Percentiles rank a stretch among this genome's conserved stretches.
Conservation (phyloP, 2,888 invertebrate genomes). For the Tupiocoris notatus region DNA sequence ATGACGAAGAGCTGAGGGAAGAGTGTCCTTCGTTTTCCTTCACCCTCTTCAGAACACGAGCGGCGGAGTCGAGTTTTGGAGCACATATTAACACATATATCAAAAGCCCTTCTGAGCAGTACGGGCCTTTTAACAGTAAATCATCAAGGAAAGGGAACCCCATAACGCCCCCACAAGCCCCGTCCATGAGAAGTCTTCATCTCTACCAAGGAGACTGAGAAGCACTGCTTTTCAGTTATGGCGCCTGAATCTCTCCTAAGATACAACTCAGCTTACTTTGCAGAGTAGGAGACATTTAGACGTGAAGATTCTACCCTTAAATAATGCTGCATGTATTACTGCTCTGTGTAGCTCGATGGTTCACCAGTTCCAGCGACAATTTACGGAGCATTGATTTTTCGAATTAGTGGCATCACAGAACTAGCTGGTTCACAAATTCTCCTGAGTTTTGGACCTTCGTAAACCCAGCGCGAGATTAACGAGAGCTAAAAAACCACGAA, state of each 20-base stretch:
- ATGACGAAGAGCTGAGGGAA: slow-evolving; percentile 38
- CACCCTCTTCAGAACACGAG: not conserved
- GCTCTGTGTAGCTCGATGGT: too few species aligned
- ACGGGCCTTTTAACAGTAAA: slow-evolving; percentile 37
- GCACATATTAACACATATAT: slow-evolving; percentile 45
- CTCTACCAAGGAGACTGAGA: not conserved
- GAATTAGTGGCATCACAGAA: too few species aligned
- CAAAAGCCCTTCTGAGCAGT: slow-evolving; percentile 34
- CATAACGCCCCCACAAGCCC: not conserved
- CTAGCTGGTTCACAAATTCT: too few species aligned
- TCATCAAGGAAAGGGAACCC: slow-evolving; percentile 30
- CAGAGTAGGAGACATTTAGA: not conserved
- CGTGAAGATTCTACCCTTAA: too few species aligned
- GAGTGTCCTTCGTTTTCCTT: slow-evolving; percentile 20
- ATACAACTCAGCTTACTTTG: not conserved
- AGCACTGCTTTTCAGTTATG: slow-evolving; percentile 34
- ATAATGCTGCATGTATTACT: too few species aligned
- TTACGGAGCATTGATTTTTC: too few species aligned
- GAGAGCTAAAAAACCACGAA: too few species aligned
- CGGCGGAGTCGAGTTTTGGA: slow-evolving; percentile 9
- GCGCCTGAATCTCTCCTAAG: slow-evolving; percentile 12
- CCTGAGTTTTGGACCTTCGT: too few species aligned
- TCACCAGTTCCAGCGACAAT: too few species aligned
- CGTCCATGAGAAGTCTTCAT: not conserved
- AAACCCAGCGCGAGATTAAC: too few species aligned